Evolutionary conservation across 2,113 vertebrate genomes (phyloP).

Genomic region (Crotalus viridis): DNA sequence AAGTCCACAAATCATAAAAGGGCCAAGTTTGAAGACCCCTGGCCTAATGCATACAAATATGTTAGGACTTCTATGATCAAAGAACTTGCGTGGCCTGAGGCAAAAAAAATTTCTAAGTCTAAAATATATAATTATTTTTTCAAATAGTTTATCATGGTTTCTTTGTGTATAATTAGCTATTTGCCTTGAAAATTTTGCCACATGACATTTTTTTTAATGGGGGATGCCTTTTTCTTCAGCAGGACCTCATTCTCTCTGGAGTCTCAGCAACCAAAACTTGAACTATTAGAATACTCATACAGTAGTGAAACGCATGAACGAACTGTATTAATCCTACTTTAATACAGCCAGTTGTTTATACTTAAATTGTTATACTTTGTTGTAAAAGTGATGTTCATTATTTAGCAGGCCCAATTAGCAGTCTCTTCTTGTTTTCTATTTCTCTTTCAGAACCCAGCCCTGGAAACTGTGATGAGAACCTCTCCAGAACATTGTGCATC

Average conservation of each 20-base stretch:
- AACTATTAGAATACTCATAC: not conserved
- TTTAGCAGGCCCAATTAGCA: not conserved
- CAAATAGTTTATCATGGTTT: conserved; percentile 57
- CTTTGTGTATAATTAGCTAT: conserved; percentile 68
- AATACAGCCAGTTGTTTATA: not conserved
- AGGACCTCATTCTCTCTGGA: not conserved
- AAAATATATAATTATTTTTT: conserved; percentile 56
- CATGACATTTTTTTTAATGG: conserved; percentile 24
- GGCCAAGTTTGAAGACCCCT: too few relatives aligned
- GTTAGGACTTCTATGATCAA: conserved; percentile 41
- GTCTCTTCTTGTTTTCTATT: not conserved
- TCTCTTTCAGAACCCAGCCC: not conserved
- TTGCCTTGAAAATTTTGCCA: conserved; percentile 67
- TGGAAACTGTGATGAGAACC: not conserved
- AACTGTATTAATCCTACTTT: not conserved
- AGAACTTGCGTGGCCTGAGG: conserved; percentile 57
- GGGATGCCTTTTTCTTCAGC: not conserved
- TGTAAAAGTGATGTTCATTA: not conserved
- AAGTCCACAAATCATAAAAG: too few relatives aligned
- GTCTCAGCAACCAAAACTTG: not conserved
- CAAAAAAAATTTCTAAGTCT: conserved; percentile 57
- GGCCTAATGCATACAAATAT: conserved; percentile 20
- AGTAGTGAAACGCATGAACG: not conserved
- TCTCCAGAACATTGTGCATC: not conserved
- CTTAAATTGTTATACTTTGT: not conserved